A percentile compares a stretch with the other conserved stretches of the same genome.
Conservation (phyloP, 2,113 vertebrate species). For the Cnemophilus loriae region DNA sequence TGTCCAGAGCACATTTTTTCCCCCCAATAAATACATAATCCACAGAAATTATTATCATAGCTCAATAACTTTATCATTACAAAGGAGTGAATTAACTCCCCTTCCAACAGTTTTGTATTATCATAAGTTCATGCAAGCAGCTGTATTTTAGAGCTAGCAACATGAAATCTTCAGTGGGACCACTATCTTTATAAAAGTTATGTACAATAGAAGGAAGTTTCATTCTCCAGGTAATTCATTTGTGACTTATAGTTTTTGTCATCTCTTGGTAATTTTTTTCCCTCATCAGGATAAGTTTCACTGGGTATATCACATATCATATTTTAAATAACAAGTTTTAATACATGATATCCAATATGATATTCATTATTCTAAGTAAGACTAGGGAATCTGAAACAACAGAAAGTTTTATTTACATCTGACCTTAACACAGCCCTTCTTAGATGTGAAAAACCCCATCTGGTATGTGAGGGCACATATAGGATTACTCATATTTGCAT, state of each 20-base stretch:
- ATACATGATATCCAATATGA: background rate
- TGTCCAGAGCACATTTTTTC: background rate
- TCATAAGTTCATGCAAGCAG: background rate
- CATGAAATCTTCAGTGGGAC: background rate
- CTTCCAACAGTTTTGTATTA: background rate
- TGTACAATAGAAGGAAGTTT: background rate
- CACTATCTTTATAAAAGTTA: background rate
- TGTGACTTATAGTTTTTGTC: background rate
- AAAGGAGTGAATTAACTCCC: background rate
- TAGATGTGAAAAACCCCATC: background rate
- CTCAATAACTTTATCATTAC: background rate
- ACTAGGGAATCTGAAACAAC: background rate
- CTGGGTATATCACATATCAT: background rate
- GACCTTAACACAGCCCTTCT: background rate
- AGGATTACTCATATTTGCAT: background rate
- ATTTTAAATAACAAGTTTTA: slow-evolving; percentile 18
- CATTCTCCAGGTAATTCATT: background rate
- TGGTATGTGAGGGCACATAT: background rate
- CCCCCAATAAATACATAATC: background rate
- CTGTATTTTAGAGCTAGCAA: background rate
- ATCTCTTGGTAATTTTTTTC: background rate
- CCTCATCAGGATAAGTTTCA: background rate
- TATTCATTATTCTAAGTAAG: background rate
- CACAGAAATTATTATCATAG: background rate
- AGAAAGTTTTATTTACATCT: background rate